Evolutionary conservation across 2,888 invertebrate species (phyloP).

Genomic region (Patella ulyssiponensis): DNA sequence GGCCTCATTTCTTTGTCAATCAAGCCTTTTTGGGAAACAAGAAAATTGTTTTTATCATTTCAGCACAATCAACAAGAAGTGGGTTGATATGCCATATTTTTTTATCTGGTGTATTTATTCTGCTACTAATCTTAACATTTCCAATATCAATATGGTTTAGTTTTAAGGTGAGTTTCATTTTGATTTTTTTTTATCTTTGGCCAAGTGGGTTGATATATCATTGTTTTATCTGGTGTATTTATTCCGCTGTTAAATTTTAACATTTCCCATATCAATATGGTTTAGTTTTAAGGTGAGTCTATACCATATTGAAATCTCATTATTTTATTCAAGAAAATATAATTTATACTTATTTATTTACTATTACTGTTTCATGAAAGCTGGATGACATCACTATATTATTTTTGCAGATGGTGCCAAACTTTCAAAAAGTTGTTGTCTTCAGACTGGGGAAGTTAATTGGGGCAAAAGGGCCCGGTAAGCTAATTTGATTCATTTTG

Average conservation of each 20-base stretch:
- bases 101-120: conserved; percentile 43
- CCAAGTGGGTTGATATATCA: conserved; percentile 42
- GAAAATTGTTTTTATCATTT: conserved; percentile 19
- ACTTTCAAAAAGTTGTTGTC: conserved; percentile 61
- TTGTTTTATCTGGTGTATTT: conserved; percentile 43
- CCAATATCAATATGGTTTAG: conserved; percentile 63
- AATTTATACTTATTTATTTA: not conserved
- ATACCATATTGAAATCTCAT: not conserved
- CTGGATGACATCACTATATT: not conserved
- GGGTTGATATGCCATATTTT: conserved; percentile 43
- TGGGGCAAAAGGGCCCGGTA: conserved; percentile 64
- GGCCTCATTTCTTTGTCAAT: too few species aligned
- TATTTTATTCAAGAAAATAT: not conserved
- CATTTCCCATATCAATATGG: conserved; percentile 62
- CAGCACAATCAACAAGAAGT: conserved; percentile 44
- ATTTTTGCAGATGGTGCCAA: conserved; percentile 55
- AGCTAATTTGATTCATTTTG: conserved; percentile 9
- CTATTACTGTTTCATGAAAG: not conserved
- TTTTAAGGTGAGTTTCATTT: conserved; percentile 54
- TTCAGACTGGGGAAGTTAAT: conserved; percentile 65
- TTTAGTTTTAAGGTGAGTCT: conserved; percentile 61
- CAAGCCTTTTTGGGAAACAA: too few species aligned
- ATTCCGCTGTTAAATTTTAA: conserved; percentile 53
- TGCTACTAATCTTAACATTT: conserved; percentile 56
- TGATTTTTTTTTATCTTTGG: conserved; percentile 39